phyloP scores from a whole-genome alignment of 2,888 invertebrate genomes.

The Ellobium chinense region DNA sequence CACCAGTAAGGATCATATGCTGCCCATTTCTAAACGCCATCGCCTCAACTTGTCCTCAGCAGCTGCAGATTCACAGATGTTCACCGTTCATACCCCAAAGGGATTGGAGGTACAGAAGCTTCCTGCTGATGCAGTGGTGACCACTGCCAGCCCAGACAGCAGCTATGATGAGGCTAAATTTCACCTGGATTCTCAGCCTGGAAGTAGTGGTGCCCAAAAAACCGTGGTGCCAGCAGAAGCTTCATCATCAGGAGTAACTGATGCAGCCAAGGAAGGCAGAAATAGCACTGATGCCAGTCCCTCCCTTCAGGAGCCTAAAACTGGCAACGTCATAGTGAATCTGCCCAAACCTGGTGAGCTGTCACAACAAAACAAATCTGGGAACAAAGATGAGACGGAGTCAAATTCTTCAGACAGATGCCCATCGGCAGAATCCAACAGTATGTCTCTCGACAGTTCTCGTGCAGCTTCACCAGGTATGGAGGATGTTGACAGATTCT shows the following conservation, averaged over 20 bases:
- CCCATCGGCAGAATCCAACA: conserved; percentile 41
- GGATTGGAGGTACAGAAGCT: conserved; percentile 48
- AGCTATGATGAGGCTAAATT: conserved; percentile 58
- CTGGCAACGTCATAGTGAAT: background rate
- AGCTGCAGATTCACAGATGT: background rate
- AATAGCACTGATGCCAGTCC: background rate
- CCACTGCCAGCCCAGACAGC: conserved; percentile 67
- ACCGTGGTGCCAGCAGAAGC: background rate
- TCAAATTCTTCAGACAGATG: conserved; percentile 42
- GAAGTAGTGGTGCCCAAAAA: background rate
- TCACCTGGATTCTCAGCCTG: background rate
- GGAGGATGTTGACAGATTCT: conserved; percentile 53
- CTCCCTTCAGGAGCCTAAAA: background rate
- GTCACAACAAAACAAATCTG: background rate
- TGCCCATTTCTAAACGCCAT: background rate
- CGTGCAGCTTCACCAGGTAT: conserved; percentile 44
- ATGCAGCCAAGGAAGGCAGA: background rate
- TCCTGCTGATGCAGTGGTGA: conserved; percentile 64
- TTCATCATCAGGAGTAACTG: background rate
- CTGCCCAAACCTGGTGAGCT: background rate
- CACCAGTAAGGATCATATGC: background rate
- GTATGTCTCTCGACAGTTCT: conserved; percentile 40
- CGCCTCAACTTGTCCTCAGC: background rate
- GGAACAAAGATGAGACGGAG: conserved; percentile 40
- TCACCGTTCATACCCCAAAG: conserved; percentile 46